Percentiles rank a stretch among this genome's conserved stretches.
Evolutionary conservation across 2,797 vertebrate genomes (phyloP).

Genomic region (Huso huso): DNA sequence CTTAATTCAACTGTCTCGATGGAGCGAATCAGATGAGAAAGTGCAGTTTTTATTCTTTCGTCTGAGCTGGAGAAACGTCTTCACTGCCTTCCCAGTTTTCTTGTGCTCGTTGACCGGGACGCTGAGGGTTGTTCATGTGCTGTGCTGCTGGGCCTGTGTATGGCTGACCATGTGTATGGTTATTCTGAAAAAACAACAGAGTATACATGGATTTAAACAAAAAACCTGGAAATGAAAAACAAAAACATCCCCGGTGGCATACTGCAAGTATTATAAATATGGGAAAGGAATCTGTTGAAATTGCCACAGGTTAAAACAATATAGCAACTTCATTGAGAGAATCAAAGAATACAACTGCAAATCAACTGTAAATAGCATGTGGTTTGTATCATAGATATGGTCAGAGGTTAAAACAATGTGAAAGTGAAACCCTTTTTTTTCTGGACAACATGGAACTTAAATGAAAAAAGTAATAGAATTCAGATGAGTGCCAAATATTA

Average conservation of each 20-base stretch:
- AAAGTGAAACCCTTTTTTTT: background rate
- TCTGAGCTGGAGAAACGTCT: constrained; percentile 82
- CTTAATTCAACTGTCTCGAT: constrained; percentile 57
- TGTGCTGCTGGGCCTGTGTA: constrained; percentile 97
- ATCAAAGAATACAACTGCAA: too few relatives aligned
- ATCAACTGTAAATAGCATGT: too few relatives aligned
- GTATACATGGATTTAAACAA: too few relatives aligned
- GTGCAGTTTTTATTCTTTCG: constrained; percentile 85
- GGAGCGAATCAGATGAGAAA: constrained; percentile 65
- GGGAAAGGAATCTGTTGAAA: too few relatives aligned
- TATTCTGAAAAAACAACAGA: constrained; percentile 68
- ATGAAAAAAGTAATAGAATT: too few relatives aligned
- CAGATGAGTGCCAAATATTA: too few relatives aligned
- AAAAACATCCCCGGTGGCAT: constrained; percentile 10
- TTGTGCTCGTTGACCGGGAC: constrained; percentile 94
- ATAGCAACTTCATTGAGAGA: too few relatives aligned
- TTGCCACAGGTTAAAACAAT: too few relatives aligned
- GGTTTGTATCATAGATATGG: too few relatives aligned
- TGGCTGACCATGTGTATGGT: constrained; percentile 96
- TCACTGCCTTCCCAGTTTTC: constrained; percentile 94
- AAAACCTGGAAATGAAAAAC: constrained; percentile 28
- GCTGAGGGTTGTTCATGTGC: constrained; percentile 98
- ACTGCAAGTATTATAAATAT: too few relatives aligned
- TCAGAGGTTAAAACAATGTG: background rate
- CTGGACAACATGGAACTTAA: too few relatives aligned